Conservation (phyloP, 2,113 vertebrate genomes). For the Macheiramphus alcinus region DNA sequence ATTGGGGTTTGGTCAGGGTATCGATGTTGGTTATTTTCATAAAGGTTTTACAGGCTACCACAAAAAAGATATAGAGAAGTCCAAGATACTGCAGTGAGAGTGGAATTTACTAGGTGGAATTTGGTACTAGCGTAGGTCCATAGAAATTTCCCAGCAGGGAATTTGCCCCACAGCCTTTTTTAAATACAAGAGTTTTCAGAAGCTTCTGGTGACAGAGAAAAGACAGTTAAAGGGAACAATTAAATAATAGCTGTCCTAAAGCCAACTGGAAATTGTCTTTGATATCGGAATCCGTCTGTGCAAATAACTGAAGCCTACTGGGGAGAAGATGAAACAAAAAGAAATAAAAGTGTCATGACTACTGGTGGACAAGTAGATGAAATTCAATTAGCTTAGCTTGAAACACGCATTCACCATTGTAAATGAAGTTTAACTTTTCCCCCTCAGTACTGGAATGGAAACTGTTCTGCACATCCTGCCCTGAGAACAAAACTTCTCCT, state of each 20-base stretch:
- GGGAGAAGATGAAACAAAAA: slow-evolving; percentile 12
- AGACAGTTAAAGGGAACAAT: not conserved
- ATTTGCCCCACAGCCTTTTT: not conserved
- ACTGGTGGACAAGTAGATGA: not conserved
- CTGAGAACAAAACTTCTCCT: not conserved
- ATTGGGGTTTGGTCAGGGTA: not conserved
- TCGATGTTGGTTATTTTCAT: not conserved
- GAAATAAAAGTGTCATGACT: not conserved
- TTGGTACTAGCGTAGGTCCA: not conserved
- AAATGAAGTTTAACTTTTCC: not conserved
- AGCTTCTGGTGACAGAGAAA: not conserved
- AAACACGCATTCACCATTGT: not conserved
- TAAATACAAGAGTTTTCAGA: not conserved
- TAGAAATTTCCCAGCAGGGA: not conserved
- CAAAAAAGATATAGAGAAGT: not conserved
- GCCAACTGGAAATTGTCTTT: slow-evolving; percentile 32
- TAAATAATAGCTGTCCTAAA: slow-evolving; percentile 35
- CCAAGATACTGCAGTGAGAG: not conserved
- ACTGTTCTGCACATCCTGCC: not conserved
- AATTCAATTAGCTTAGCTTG: not conserved
- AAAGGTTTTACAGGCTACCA: not conserved
- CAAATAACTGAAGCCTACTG: not conserved
- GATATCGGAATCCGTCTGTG: not conserved
- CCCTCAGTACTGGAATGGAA: not conserved
- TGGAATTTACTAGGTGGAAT: not conserved